A percentile compares a stretch with the other conserved stretches of the same genome.
phyloP scores from a whole-genome alignment of 2,797 vertebrate genomes.

The Arremon aurantiirostris region DNA sequence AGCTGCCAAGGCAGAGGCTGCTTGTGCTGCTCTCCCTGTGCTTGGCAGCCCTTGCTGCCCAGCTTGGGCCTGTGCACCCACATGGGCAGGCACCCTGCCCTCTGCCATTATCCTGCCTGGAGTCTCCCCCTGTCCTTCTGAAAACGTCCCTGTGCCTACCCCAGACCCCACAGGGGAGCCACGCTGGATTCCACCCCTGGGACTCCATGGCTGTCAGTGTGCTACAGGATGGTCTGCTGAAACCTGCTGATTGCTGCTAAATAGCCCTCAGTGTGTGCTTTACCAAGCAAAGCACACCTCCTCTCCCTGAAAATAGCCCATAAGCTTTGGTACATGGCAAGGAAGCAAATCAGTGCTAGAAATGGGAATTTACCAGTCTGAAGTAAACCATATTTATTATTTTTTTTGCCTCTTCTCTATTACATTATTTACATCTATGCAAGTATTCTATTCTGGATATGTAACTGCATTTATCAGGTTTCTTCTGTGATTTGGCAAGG shows the following conservation, averaged over 20 bases:
- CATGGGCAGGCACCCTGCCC: neutral
- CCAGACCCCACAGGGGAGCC: neutral
- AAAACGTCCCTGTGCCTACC: neutral
- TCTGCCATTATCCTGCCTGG: neutral
- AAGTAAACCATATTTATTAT: neutral
- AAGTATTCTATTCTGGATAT: neutral
- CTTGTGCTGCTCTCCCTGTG: neutral
- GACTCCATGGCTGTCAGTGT: neutral
- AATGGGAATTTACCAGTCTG: neutral
- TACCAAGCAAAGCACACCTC: neutral
- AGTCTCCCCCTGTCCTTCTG: neutral
- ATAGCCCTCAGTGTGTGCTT: neutral
- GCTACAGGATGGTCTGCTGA: neutral
- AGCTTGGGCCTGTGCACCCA: accelerated
- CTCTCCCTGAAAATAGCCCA: neutral
- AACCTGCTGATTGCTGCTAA: neutral
- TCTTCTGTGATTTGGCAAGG: neutral
- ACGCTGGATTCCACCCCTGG: neutral
- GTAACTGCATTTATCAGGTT: neutral
- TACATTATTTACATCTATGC: neutral
- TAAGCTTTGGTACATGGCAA: neutral
- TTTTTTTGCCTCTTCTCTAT: neutral
- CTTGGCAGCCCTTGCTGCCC: neutral
- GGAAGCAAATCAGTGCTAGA: neutral
- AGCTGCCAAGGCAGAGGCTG: neutral